phyloP scores from a whole-genome alignment of 1,140 invertebrate genomes.

The Bombus waltoni region DNA sequence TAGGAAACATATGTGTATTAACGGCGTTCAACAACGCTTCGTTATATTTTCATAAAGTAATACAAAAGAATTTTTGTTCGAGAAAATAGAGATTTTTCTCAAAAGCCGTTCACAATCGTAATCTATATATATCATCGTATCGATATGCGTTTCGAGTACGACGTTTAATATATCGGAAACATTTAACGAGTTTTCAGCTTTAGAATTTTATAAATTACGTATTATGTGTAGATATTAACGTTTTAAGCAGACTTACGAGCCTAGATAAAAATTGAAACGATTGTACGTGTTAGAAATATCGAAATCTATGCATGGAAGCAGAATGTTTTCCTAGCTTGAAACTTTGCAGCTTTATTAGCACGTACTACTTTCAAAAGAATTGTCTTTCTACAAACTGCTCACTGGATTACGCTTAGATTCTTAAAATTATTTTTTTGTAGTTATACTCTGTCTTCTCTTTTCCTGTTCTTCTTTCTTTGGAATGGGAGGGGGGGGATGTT shows the following conservation, averaged over 20 bases:
- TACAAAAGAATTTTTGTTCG: slow-evolving; percentile 6
- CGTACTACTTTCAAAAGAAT: background rate
- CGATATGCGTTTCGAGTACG: background rate
- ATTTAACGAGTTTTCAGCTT: slow-evolving; percentile 34
- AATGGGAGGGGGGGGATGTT: background rate
- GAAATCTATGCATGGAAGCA: background rate
- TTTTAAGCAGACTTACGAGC: slow-evolving; percentile 25
- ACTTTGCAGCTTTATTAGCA: slow-evolving; percentile 23
- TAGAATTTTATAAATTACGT: slow-evolving; percentile 52
- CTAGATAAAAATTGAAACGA: slow-evolving; percentile 11
- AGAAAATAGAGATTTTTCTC: background rate
- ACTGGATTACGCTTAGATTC: slow-evolving; percentile 48
- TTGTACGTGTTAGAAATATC: slow-evolving; percentile 11
- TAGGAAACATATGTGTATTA: background rate
- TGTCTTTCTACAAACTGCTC: slow-evolving; percentile 42
- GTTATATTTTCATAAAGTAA: slow-evolving; percentile 46
- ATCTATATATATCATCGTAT: background rate
- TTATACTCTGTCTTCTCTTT: background rate
- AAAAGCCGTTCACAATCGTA: background rate
- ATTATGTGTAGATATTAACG: slow-evolving; percentile 27
- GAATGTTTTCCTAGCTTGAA: background rate
- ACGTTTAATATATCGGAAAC: background rate
- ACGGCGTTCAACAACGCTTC: slow-evolving; percentile 15
- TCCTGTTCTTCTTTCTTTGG: background rate
- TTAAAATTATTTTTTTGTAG: slow-evolving; percentile 14